Conservation (phyloP, 2,888 invertebrate genomes). For the Sinopyrophorus schimmeli region DNA sequence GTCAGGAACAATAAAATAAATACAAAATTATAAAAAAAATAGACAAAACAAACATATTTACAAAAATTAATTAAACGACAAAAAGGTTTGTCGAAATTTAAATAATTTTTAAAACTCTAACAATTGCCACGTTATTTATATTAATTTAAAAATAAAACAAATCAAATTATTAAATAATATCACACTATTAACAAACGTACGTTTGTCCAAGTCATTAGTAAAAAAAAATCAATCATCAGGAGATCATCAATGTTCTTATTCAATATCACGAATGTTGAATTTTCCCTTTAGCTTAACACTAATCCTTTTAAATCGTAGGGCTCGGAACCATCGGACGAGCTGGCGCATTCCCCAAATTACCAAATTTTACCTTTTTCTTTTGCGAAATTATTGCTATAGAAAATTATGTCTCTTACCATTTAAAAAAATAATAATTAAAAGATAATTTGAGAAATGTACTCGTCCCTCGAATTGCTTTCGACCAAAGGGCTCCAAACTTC, state of each 20-base stretch:
- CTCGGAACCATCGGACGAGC: too few species aligned
- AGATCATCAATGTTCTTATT: constrained; percentile 50
- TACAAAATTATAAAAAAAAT: too few species aligned
- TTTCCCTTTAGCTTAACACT: constrained; percentile 10
- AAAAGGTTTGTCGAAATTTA: constrained; percentile 33
- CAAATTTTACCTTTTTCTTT: too few species aligned
- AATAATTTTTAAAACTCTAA: constrained; percentile 49
- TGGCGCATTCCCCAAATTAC: too few species aligned
- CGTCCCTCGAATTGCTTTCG: too few species aligned
- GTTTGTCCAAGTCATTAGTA: constrained; percentile 51
- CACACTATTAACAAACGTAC: constrained; percentile 54
- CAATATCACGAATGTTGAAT: constrained; percentile 27
- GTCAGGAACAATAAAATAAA: constrained; percentile 56
- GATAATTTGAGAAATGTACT: too few species aligned
- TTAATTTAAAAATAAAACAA: constrained; percentile 50
- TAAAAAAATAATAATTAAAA: constrained; percentile 4
- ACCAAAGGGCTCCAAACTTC: too few species aligned
- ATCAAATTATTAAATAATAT: constrained; percentile 57
- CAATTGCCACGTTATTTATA: constrained; percentile 43
- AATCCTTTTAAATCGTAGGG: constrained; percentile 9
- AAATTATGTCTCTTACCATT: not conserved
- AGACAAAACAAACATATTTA: constrained; percentile 48
- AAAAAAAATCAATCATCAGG: constrained; percentile 49
- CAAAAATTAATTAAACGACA: constrained; percentile 40
- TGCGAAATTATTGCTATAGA: not conserved